Base-by-base conservation (phyloP, 2,888 invertebrate species). In the Lasioglossum marginatum region DNA sequence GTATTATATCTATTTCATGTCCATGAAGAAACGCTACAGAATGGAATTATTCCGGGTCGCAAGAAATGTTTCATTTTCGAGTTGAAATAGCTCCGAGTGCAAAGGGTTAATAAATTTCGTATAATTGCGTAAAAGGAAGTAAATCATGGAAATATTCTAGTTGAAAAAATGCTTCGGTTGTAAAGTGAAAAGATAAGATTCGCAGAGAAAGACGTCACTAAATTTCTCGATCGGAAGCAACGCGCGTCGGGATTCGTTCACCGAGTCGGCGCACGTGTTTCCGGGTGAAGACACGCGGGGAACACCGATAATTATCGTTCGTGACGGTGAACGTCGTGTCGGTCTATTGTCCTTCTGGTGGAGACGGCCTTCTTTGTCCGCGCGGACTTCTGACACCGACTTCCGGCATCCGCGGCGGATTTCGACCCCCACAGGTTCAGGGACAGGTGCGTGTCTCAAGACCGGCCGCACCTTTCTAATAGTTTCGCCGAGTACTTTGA, bases 231-330 rank as follows among this genome's bases (percentile, higher is more conserved):
- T 63, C 63, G 31, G 31, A 31, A 31, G 2, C 10, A 57, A 31
- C 16, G 31, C 6, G n/a, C 23, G 57, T 57, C 57, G 57, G 57
- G n/a, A 57, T 57, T 57, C 57, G 77, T 87, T 89, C 77, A 72
- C 19, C 82, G 71, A 89, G 82, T 88, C 84, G 77, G 16, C 19
- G 82, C 88, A 82, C 86, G 89, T 82, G 74, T 78, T 87, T 90
- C 86, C 88, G 86, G 87, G 48, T 73, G 60, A 34, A 52, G 79
- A 66, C 48, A 34, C 31, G 23, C 79, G 76, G 70, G 73, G 19
- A 34, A 73, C 76, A 45, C 57, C 37, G 88, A 82, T 73, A 83
- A 88, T 81, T 78, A 37, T 81, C 66, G 79, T 43, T 77, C 85
- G 70, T 85, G 78, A 89, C 71, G 45, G 48, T 27, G 43, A 57